Percentiles rank a stretch among this genome's conserved stretches.
Evolutionary conservation across 2,888 invertebrate genomes (phyloP).

Genomic region (Sphecodes monilicornis): DNA sequence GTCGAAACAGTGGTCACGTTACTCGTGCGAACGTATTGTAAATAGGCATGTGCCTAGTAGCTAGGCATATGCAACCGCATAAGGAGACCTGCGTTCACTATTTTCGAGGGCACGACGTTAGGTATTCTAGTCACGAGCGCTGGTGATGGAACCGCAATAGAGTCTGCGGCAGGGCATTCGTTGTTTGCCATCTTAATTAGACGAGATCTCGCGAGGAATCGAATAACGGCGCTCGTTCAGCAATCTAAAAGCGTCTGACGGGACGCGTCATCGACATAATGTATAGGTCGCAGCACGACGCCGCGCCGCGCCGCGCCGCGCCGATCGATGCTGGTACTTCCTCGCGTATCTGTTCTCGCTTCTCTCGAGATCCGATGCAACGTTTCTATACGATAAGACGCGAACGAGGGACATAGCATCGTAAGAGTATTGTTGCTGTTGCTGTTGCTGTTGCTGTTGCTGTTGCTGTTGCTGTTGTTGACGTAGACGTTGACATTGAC

Average conservation of each 20-base stretch:
- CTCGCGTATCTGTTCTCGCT: background rate
- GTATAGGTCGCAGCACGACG: too few species aligned
- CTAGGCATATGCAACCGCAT: background rate
- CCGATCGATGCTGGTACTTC: conserved; percentile 9
- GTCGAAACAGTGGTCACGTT: background rate
- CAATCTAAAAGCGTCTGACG: conserved; percentile 1
- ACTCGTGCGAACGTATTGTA: background rate
- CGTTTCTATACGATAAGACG: background rate
- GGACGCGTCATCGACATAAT: background rate
- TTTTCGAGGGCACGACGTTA: background rate
- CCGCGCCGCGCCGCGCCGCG: too few species aligned
- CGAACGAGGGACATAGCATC: background rate
- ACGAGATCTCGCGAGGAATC: background rate
- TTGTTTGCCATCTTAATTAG: background rate
- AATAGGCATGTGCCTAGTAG: background rate
- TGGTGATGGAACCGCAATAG: background rate
- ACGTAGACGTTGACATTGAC: background rate
- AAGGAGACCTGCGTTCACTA: background rate
- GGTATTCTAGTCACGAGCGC: background rate
- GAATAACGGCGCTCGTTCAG: background rate
- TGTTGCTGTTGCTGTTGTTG: background rate
- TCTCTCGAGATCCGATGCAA: conserved; percentile 5
- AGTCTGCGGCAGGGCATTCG: background rate
- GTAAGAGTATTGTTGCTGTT: background rate
- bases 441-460: background rate